phyloP scores from a whole-genome alignment of 2,797 vertebrate genomes.

The Sebastes hubbsi region DNA sequence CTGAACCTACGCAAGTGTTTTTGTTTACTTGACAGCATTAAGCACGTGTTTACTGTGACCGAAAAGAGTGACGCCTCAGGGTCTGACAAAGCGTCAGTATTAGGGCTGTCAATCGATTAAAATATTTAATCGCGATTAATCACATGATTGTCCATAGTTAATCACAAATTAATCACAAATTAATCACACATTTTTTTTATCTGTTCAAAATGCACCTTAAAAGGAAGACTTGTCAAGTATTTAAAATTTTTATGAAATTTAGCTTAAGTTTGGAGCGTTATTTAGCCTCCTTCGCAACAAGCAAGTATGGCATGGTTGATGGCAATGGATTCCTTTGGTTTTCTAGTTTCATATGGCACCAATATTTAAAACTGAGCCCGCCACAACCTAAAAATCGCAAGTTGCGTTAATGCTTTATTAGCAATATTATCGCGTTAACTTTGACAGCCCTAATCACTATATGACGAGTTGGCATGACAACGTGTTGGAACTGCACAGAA shows the following conservation, averaged over 20 bases:
- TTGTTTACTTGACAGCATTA: neutral
- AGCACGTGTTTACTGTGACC: neutral
- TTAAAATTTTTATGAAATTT: rapidly evolving
- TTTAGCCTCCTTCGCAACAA: neutral
- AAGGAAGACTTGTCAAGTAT: too few species aligned
- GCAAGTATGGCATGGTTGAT: neutral
- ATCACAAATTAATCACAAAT: too few species aligned
- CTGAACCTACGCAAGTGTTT: neutral
- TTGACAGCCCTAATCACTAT: neutral
- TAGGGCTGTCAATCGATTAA: neutral
- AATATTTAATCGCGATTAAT: neutral
- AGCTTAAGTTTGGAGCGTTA: neutral
- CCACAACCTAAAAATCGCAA: too few species aligned
- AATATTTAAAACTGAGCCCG: neutral
- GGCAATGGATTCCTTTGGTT: neutral
- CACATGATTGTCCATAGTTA: too few species aligned
- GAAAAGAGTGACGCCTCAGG: too few species aligned
- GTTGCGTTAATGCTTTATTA: neutral
- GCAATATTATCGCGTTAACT: neutral
- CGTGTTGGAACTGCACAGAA: neutral
- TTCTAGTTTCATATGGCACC: too few species aligned
- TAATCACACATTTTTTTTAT: too few species aligned
- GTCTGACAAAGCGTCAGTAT: neutral
- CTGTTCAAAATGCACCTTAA: too few species aligned
- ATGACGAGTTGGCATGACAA: neutral